Evolutionary conservation across 2,113 vertebrate species (phyloP).

Genomic region (Todiramphus chloris): DNA sequence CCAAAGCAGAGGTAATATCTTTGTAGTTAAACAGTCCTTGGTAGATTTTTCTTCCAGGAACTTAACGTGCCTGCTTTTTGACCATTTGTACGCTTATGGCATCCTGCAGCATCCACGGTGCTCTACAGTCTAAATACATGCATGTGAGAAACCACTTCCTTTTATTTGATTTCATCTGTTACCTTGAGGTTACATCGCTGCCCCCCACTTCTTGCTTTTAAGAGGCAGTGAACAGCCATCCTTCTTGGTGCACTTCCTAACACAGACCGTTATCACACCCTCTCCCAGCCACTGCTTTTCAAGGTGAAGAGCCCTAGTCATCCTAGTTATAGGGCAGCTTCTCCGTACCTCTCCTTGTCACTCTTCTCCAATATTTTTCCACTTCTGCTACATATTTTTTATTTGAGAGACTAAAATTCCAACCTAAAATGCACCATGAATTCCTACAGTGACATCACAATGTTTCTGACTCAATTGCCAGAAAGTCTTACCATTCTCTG

Average conservation of each 20-base stretch:
- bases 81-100: background rate
- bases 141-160: conserved; percentile 56
- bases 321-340: background rate
- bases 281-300: background rate
- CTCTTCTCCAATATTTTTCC: background rate
- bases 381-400: background rate
- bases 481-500: background rate
- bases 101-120: background rate
- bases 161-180: conserved; percentile 42
- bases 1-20: background rate
- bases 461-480: background rate
- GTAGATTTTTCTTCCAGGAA: background rate
- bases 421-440: background rate
- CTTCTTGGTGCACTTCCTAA: background rate
- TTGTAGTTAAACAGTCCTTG: background rate
- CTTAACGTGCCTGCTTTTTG: background rate
- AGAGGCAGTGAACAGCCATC: background rate
- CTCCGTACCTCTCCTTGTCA: background rate
- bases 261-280: background rate
- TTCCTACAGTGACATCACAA: background rate
- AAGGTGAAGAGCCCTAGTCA: background rate
- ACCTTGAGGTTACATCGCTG: conserved; percentile 30
- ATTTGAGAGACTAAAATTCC: background rate
- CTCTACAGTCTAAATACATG: background rate
- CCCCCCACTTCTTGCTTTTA: conserved; percentile 27